A percentile compares a stretch with the other conserved stretches of the same genome.
Conservation (phyloP, 1,140 invertebrate genomes). For the Trachymyrmex septentrionalis region DNA sequence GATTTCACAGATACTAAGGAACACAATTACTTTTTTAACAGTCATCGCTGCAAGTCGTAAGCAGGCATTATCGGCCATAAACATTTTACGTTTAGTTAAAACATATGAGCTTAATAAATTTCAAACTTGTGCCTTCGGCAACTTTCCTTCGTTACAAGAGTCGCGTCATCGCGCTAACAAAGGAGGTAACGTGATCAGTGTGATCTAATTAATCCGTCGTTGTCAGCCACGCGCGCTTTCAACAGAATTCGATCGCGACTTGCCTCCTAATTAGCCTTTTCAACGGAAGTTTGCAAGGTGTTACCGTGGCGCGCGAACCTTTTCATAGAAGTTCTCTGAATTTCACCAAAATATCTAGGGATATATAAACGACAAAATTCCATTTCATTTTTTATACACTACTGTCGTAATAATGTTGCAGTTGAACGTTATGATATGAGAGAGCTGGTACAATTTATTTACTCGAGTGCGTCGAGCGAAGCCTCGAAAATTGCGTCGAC, state of each 20-base stretch:
- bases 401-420: neutral
- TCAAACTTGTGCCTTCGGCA: constrained; percentile 29
- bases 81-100: constrained; percentile 22
- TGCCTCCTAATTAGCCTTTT: constrained; percentile 56
- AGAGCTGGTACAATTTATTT: constrained; percentile 1
- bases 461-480: neutral
- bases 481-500: neutral
- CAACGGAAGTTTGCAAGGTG: constrained; percentile 36
- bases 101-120: constrained; percentile 56
- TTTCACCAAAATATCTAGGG: neutral
- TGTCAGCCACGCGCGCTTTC: constrained; percentile 42
- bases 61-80: neutral
- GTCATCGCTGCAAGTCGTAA: neutral
- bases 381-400: neutral
- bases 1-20: neutral
- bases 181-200: constrained; percentile 59
- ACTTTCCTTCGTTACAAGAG: constrained; percentile 57
- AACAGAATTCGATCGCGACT: constrained; percentile 63
- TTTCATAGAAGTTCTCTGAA: neutral
- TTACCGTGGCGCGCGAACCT: neutral
- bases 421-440: neutral
- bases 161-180: constrained; percentile 54
- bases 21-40: neutral
- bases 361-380: constrained; percentile 6
- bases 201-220: constrained; percentile 63